Evolutionary conservation across 2,797 vertebrate genomes (phyloP).

Genomic region (Crenuchus spilurus): DNA sequence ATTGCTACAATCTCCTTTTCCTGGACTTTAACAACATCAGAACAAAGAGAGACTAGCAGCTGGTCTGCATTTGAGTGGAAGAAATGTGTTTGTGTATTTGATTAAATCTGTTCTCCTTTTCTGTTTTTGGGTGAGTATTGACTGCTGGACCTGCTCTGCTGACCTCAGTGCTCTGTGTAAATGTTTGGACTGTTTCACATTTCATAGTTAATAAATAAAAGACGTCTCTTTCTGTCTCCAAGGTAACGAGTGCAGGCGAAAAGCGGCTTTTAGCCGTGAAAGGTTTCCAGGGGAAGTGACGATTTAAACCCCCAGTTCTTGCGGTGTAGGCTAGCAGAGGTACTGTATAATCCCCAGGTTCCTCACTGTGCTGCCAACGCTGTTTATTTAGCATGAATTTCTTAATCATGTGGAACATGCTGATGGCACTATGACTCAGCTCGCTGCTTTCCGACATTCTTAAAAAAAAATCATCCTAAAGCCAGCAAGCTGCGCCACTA

Average conservation of each 20-base stretch:
- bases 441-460: not conserved
- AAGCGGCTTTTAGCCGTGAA: not conserved
- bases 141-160: not conserved
- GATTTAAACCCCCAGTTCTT: not conserved
- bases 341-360: not conserved
- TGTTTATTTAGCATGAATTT: not conserved
- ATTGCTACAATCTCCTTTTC: no score
- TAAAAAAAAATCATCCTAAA: not conserved
- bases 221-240: constrained; percentile 14
- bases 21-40: no score
- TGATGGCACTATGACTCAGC: not conserved
- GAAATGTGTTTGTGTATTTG: no score
- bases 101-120: no score
- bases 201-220: not conserved
- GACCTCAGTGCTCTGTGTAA: not conserved
- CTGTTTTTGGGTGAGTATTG: no score
- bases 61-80: no score
- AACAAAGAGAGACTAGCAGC: no score
- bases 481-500: no score
- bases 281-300: not conserved
- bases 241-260: constrained; percentile 1
- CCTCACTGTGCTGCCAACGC: not conserved
- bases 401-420: not conserved
- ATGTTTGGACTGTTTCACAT: not conserved
- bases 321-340: not conserved